Evolutionary conservation across 2,113 vertebrate species (phyloP).

Genomic region (Hemicordylus capensis): DNA sequence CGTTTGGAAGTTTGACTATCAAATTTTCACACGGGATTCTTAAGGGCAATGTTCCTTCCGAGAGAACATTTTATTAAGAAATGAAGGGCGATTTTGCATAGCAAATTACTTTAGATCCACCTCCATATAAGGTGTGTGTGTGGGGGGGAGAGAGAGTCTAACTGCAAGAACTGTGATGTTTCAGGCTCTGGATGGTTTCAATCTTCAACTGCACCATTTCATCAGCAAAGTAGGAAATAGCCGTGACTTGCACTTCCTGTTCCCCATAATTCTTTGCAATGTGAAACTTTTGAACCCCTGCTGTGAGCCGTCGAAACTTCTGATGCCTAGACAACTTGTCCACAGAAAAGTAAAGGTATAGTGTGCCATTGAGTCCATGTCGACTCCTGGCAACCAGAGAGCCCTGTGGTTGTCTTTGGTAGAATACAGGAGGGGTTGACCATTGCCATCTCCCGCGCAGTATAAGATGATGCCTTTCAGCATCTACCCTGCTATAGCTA

Average conservation of each 20-base stretch:
- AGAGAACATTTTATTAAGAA: conserved; percentile 7
- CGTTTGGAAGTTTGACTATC: conserved; percentile 21
- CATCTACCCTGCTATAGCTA: too few species aligned
- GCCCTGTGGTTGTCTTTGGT: too few species aligned
- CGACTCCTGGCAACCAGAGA: too few species aligned
- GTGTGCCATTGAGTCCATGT: too few species aligned
- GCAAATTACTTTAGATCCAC: not conserved
- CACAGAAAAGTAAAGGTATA: too few species aligned
- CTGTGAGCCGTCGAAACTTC: not conserved
- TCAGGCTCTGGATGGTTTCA: not conserved
- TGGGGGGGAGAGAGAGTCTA: too few species aligned
- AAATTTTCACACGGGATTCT: conserved; percentile 11
- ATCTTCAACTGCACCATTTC: not conserved
- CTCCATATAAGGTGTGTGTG: not conserved
- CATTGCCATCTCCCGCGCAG: too few species aligned
- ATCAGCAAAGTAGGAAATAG: not conserved
- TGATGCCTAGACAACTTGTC: not conserved
- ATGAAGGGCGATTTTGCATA: not conserved
- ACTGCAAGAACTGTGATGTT: not conserved
- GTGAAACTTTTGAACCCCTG: not conserved
- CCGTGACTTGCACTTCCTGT: not conserved
- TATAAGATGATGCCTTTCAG: too few species aligned
- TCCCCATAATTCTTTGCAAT: not conserved
- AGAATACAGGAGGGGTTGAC: too few species aligned
- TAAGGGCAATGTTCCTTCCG: not conserved